Base-by-base conservation (phyloP, 2,113 vertebrate species). In the Zeus faber region DNA sequence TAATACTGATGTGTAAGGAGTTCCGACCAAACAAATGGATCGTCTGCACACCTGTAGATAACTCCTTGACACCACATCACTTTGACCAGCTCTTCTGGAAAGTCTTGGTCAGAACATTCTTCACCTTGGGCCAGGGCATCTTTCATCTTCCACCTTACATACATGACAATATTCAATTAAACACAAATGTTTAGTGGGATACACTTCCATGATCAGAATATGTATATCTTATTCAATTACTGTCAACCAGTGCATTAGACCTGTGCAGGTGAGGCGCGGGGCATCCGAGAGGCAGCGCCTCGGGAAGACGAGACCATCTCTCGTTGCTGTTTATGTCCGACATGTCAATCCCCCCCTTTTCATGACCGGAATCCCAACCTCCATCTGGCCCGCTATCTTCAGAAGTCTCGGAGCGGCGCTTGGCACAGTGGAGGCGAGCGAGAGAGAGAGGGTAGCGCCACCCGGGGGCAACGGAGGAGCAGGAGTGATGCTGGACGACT, bases 221-320 rank as follows among this genome's bases (percentile, higher is more conserved):
- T 7, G 40, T 44, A 10, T 10, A 10, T 44, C 7, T 17, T 6
- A 37, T 1, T 18, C 6, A 6, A 37, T n/a, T 43, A 43, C 40
- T 43, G 17, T 40, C 4, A 22, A 33, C 1, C 7, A 18, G 11
- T 23, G 40, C 7, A 40, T 24, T 24, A 50, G 33, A 93, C 95
- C 94, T 95, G 85, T 98, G 95, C 64, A 90, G 63, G 54, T 97
- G 93, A 58, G 93, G 92, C 1, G 83, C 87, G 52, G 76, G 69
- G 70, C 95, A 97, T 37, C 80, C 90, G 40, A 96, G 87, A 4
- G 85, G 84, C 59, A 95, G 74, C 13, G 90, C 82, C 51, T 43
- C 65, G 54, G 93, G 93, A 59, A 95, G 84, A 45, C 0, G 6
- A 52, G 86, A 89, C 40, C 5, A 60, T 17, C 55, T 69, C 4